Conservation (phyloP, 2,113 vertebrate species). For the Odontesthes bonariensis region DNA sequence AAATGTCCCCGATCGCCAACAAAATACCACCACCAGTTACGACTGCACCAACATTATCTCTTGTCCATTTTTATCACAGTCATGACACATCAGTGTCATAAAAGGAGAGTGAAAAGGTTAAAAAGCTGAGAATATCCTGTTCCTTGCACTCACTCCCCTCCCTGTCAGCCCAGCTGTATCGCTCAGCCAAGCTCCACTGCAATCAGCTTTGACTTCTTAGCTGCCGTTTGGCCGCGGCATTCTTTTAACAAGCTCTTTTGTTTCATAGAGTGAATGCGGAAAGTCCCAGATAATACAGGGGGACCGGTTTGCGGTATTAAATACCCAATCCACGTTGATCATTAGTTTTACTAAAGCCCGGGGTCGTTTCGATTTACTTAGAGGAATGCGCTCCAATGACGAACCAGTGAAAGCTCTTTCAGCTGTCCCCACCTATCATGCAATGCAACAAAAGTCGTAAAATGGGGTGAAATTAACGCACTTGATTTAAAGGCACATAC, state of each 20-base stretch:
- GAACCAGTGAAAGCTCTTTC: slow-evolving; percentile 8
- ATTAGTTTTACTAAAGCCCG: slow-evolving; percentile 28
- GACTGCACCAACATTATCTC: slow-evolving; percentile 18
- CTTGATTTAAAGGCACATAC: no score
- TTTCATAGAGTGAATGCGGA: slow-evolving; percentile 61
- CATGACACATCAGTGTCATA: background rate
- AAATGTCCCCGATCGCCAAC: slow-evolving; percentile 37
- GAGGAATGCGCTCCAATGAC: slow-evolving; percentile 18
- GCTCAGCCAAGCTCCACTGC: slow-evolving; percentile 34
- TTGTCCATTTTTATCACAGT: slow-evolving; percentile 12
- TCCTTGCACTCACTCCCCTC: background rate
- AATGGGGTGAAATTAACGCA: background rate
- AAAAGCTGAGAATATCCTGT: background rate
- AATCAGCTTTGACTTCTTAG: slow-evolving; percentile 69
- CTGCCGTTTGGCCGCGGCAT: slow-evolving; percentile 52
- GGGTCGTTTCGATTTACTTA: background rate
- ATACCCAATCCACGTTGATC: slow-evolving; percentile 37
- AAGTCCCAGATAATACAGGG: slow-evolving; percentile 47
- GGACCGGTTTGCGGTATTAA: slow-evolving; percentile 51
- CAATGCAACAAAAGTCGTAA: background rate
- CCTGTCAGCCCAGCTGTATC: slow-evolving; percentile 30
- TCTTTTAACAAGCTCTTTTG: slow-evolving; percentile 68
- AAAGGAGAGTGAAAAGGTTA: slow-evolving; percentile 7
- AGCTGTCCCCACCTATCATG: background rate
- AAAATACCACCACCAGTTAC: slow-evolving; percentile 8